Percentiles rank a stretch among this genome's conserved stretches.
Conservation (phyloP, 2,113 vertebrate species). For the Odocoileus hemionus region DNA sequence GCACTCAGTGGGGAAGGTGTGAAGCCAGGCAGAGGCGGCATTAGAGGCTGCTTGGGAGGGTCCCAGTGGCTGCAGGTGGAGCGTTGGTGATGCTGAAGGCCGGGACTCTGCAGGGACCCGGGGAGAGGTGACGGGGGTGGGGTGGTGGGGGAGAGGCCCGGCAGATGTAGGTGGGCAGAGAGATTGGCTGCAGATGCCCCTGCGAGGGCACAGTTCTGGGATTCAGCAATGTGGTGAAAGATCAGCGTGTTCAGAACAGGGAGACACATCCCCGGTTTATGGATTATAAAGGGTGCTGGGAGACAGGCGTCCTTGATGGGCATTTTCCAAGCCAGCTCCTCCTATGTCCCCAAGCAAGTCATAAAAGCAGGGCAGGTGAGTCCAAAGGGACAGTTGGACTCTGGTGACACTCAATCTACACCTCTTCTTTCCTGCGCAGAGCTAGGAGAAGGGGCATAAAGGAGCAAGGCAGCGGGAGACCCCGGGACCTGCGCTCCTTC, state of each 20-base stretch:
- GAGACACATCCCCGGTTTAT: fast-evolving
- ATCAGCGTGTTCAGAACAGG: no score
- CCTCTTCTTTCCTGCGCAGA: background rate
- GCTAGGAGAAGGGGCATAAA: background rate
- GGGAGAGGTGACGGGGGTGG: no score
- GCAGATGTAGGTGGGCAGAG: background rate
- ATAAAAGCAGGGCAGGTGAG: background rate
- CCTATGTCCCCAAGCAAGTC: background rate
- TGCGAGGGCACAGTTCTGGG: background rate
- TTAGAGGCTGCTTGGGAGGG: no score
- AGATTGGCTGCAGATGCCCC: fast-evolving
- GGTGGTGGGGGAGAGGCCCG: fast-evolving
- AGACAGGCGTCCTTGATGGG: fast-evolving
- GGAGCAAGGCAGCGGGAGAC: fast-evolving
- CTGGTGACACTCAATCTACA: fast-evolving
- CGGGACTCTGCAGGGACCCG: fast-evolving
- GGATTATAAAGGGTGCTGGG: fast-evolving
- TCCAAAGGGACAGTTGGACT: background rate
- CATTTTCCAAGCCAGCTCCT: background rate
- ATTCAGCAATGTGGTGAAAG: background rate
- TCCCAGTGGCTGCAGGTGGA: background rate
- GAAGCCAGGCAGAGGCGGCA: background rate
- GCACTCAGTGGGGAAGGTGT: background rate
- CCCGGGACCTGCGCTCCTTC: no score
- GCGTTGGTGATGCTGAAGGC: background rate